A percentile compares a stretch with the other conserved stretches of the same genome.
Conservation (phyloP, 1,140 invertebrate species). For the Neomicropteryx cornuta region DNA sequence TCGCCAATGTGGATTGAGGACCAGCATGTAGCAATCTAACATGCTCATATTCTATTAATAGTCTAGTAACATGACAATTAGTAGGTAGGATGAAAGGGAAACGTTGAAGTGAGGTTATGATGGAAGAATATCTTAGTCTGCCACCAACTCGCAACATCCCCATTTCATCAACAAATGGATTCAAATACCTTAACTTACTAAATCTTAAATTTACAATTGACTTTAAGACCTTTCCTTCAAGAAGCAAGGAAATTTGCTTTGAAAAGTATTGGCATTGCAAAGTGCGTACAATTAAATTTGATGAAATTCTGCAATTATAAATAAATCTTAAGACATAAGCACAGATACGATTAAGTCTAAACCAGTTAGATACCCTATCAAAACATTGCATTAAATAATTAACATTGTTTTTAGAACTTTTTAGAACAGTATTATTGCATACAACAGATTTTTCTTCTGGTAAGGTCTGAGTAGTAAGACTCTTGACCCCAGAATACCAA, state of each 20-base stretch:
- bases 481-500: too few relatives aligned
- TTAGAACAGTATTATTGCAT: too few relatives aligned
- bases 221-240: neutral
- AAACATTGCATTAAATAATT: too few relatives aligned
- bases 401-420: too few relatives aligned
- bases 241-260: conserved; percentile 3
- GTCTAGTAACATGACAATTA: conserved; percentile 11
- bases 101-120: conserved; percentile 11
- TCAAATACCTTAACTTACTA: conserved; percentile 11
- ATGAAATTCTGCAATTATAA: too few relatives aligned
- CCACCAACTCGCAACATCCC: conserved; percentile 23
- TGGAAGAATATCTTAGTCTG: conserved; percentile 16
- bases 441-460: too few relatives aligned
- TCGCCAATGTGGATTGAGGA: conserved; percentile 12
- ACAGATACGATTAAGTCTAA: too few relatives aligned
- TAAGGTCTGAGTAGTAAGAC: too few relatives aligned
- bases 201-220: neutral
- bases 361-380: too few relatives aligned
- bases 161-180: conserved; percentile 23
- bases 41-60: conserved; percentile 18
- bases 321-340: too few relatives aligned
- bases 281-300: too few relatives aligned
- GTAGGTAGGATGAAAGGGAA: conserved; percentile 20
- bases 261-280: too few relatives aligned
- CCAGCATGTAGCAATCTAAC: conserved; percentile 16